Evolutionary conservation across 2,113 vertebrate species (phyloP), one percentile per base, ranked within the genome.

Genomic region (Urocitellus parryii): DNA sequence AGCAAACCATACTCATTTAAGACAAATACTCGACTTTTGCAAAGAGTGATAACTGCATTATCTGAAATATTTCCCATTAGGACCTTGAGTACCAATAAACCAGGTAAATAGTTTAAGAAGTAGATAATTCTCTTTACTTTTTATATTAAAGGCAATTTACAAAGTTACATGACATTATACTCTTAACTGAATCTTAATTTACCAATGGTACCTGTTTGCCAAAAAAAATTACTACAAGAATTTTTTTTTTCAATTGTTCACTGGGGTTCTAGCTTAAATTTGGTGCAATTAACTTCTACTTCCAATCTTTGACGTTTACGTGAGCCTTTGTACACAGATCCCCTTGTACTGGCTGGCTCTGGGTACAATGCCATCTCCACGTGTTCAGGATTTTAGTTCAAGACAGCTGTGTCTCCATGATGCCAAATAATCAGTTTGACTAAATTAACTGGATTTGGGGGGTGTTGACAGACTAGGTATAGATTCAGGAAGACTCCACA

Each of bases 361-460:
- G 29, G 87, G 48, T 83, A 45, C 89, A 90, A 84, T 78, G 80
- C 86, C 86, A 90, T 87, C 29, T 80, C 72, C 63, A 94, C 86
- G 37, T 68, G 72, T 80, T 96, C 93, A 87, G 51, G 82, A 95
- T 96, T 90, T 91, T 90, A 73, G 83, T 81, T 91, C 61, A 90
- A 91, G 93, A 81, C 96, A 98, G 97, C 97, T 97, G 97, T 98
- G 93, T 81, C 95, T 81, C 5, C 25, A 91, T 0, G 61, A 93
- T 95, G 95, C 97, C 97, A 97, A 95, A 96, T 84, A 77, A 96
- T 93, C 96, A 72, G n/a, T 96, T 34, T 74, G 91, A 96, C 73
- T 85, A 83, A 97, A 95, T 91, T 96, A 97, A 96, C 82, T 93
- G 93, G 91, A 95, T 93, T 92, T 79, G 72, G 72, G 65, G 80